Base-by-base conservation (phyloP, 92 coral and sea anemone genomes). In the Epizoanthus rinbou region DNA sequence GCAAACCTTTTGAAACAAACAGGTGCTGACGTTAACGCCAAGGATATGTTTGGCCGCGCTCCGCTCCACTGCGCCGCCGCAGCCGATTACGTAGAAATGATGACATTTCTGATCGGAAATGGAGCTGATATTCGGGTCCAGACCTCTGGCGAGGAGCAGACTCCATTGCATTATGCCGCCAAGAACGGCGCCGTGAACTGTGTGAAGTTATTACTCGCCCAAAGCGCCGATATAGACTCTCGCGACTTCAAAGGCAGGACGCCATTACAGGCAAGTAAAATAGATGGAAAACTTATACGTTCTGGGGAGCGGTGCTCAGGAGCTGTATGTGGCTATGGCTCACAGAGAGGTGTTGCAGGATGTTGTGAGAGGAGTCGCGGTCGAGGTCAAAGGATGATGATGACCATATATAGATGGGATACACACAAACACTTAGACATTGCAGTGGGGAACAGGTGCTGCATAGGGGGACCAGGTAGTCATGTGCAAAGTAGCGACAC, bases 21-120 rank as follows among this genome's bases (percentile, higher is more conserved):
- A 90, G 93, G 88, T 8, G 93, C 93, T 15, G 85, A 90, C 59
- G 58, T 90, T 52, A 90, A 90, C 83, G 37, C 45, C 50, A 23
- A 62, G 19, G 93, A 90, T 23, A 87, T 78, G 65, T 90, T 76
- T 52, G 93, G 93, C 57, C 91, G 91, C 62, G 81, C 78, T 69
- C 93, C 93, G 19, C 80, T 90, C n/a, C 93, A 90, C 75, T 83
- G 80, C 68, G 93, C 93, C 11, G 87, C 91, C 43, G 81, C 87
- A 17, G 91, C 88, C 18, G 89, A 90, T 73, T 90, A 90, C 74
- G 70, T 80, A 10, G 88, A 90, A 39, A 90, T 87, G 93, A 87
- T 87, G 82, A 86, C 85, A 57, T 90, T 78, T 41, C 83, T 90
- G 18, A 73, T 87, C 53, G 87, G 85, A 11, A 70, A 68, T 39